Base-by-base conservation (phyloP, 1,140 invertebrate species). In the Pararge aegeria region DNA sequence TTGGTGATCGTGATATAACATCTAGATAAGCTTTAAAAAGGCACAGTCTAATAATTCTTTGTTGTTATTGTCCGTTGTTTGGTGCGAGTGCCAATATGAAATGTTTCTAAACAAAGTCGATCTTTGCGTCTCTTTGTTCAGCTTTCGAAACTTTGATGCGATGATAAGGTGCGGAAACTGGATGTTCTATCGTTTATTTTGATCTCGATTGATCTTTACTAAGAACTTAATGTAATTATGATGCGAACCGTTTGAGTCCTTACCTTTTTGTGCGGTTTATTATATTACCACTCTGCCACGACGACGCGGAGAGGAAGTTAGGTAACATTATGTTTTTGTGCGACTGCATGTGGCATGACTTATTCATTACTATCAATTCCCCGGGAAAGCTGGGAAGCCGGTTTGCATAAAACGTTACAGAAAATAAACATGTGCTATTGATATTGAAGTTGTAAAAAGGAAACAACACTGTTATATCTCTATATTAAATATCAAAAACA, bases 1-100 rank as follows among this genome's bases (percentile, higher is more conserved):
- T 64, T 57, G 61, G 61, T 58, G 49, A 54, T 65, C 57, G 68
- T 20, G 42, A 46, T 46, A 20, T 20, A 46, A 20, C 16, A 46
- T 46, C 42, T 1, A 46, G 42, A 46, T 46, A 46, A 46, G 42
- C n/a, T 15, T 20, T 20, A 46, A 42, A 46, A 46, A 46, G 42
- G 42, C 16, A 46, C 42, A 16, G 42, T 20, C 42, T 46, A 46
- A 46, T 46, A 46, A 15, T 18, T 42, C 38, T 42, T 42, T 46
- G 42, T 46, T 20, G 42, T 46, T 46, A 46, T 46, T 46, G 42
- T 46, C 18, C 18, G 42, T 46, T 46, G 42, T 46, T 46, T 12
- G 19, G 7, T 10, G 0, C 42, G 42, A 46, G 42, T 46, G 42
- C 42, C 42, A 46, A 46, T 46, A 46, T 20, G 19, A 21, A 19